A percentile compares a stretch with the other conserved stretches of the same genome.
phyloP scores from a whole-genome alignment of 2,113 vertebrate species.

The Psittacula cyanocephala region DNA sequence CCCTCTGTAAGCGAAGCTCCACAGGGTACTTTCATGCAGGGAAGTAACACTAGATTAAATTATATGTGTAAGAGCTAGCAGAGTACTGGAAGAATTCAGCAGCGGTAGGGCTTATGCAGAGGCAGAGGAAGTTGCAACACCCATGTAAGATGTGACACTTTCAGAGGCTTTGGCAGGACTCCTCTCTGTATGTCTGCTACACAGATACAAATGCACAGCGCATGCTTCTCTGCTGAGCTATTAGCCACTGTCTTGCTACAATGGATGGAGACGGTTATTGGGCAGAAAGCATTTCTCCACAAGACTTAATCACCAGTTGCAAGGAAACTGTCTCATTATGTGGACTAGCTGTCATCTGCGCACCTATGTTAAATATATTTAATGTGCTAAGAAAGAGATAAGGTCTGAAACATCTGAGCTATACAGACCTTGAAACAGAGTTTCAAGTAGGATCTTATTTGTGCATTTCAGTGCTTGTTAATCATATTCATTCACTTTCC shows the following conservation, averaged over 20 bases:
- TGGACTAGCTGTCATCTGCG: not conserved
- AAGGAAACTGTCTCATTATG: not conserved
- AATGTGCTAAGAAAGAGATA: not conserved
- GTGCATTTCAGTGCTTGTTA: constrained; percentile 51
- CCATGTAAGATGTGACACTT: constrained; percentile 56
- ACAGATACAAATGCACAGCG: constrained; percentile 29
- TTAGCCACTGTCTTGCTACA: constrained; percentile 6
- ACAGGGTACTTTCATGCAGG: not conserved
- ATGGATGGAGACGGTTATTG: not conserved
- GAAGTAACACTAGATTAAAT: constrained; percentile 9
- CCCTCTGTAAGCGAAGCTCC: not conserved
- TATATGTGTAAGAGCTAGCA: not conserved
- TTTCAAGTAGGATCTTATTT: constrained; percentile 41
- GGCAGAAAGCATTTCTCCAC: not conserved
- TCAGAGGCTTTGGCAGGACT: constrained; percentile 58
- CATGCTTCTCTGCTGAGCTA: not conserved
- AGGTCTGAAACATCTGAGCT: not conserved
- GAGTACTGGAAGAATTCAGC: constrained; percentile 20
- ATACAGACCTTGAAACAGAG: not conserved
- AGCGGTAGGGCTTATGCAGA: constrained; percentile 42
- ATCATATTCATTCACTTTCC: constrained; percentile 57
- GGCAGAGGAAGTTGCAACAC: constrained; percentile 57
- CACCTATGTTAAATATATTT: not conserved
- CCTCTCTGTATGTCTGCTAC: not conserved
- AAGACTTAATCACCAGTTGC: not conserved